These are phyloP conservation scores for Neodontobutis hainanensis DNA, from an alignment of 2,113 vertebrate genomes.

Conservation along the genomic window DNA sequence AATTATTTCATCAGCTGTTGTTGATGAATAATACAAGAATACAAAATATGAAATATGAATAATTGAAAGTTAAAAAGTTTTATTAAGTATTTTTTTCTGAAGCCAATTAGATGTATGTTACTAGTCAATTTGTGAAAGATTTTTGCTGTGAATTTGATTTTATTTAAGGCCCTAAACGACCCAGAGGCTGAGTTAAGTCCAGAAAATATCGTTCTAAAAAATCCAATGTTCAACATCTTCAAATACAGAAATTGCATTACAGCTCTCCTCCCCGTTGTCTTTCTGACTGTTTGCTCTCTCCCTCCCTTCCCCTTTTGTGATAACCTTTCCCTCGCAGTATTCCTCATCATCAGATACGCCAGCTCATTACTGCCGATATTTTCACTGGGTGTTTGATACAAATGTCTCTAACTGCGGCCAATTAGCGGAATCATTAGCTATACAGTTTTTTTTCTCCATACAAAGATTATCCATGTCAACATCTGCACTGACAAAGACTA, in stretches of 20 bases:
- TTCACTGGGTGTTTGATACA: conserved; percentile 44
- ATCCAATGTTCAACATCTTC: conserved; percentile 19
- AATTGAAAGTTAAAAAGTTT: neutral
- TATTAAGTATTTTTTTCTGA: too few species aligned
- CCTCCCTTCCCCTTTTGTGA: neutral
- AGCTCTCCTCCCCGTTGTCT: conserved; percentile 3
- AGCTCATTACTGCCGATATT: conserved; percentile 53
- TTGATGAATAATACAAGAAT: neutral
- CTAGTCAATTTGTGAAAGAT: too few species aligned
- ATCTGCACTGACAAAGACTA: conserved; percentile 36
- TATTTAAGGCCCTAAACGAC: conserved; percentile 24
- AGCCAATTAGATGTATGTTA: too few species aligned
- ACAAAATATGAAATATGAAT: conserved; percentile 13
- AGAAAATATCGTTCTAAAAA: conserved; percentile 17
- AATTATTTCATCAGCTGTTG: conserved; percentile 16
- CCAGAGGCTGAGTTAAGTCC: conserved; percentile 3
- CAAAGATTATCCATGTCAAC: conserved; percentile 38
- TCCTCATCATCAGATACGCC: conserved; percentile 21
- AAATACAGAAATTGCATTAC: conserved; percentile 5
- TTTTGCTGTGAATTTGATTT: conserved; percentile 38
- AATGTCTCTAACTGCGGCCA: conserved; percentile 45
- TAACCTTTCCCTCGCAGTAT: conserved; percentile 21
- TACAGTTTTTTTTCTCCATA: conserved; percentile 17
- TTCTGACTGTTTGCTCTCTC: neutral
- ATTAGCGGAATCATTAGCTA: conserved; percentile 53